Evolutionary conservation across 2,113 vertebrate species (phyloP), one percentile per base, ranked within the genome.

Genomic region (Panthera uncia): DNA sequence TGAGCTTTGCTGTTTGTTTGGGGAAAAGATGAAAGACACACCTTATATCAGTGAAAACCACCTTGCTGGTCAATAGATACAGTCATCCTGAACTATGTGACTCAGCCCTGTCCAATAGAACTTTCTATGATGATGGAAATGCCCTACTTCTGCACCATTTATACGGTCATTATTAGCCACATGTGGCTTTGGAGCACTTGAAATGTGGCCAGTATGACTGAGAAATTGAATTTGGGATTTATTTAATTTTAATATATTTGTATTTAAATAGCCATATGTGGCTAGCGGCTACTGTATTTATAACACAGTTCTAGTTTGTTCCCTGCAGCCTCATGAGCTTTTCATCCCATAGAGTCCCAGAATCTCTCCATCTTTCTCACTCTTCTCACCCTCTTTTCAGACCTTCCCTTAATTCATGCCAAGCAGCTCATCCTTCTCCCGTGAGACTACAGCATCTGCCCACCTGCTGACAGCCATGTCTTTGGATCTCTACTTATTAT

Each of bases 201-300:
- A 50, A 57, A 96, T 69, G 48, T 63, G n/a, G 27, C 38, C 45
- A 52, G 8, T 29, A 33, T 84, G 31, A 95, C 4, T 73, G 80
- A 94, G 71, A 96, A 83, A 66, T 3, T 80, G 19, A 95, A 86
- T 66, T 79, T 95, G 36, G 76, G 45, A 45, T 61, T 79, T 74
- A 68, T 68, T 69, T 41, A 19, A 94, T 91, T 90, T 65, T 93
- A 74, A 74, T 23, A 48, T 78, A n/a, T 68, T 84, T 93, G 71
- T 36, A 55, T 78, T 31, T 81, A 94, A 90, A 89, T n/a, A 73
- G 48, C 29, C 11, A 65, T 15, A 9, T 10, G 36, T 61, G 16
- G 73, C 74, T 71, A 13, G 11, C 48, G 71, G 12, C 33, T 61
- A 55, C 61, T 4, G 31, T 78, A 63, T 50, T 79, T 91, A 89